phyloP scores from a whole-genome alignment of 2,888 invertebrate species.

The Rhingia rostrata region DNA sequence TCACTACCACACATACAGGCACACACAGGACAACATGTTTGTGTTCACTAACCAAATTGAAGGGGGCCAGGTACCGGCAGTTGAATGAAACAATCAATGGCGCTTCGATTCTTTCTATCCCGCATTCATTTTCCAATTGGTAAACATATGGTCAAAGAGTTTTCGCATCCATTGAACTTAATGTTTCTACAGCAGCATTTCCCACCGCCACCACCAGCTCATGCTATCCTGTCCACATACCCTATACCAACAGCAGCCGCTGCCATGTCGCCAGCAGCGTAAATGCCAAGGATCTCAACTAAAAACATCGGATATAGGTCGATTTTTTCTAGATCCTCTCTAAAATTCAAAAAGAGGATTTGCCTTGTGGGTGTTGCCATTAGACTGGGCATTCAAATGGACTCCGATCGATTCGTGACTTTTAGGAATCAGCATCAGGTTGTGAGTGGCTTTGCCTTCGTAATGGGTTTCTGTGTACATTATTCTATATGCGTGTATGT shows the following conservation, averaged over 20 bases:
- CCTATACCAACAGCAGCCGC: too few species aligned
- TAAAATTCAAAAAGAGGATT: slow-evolving; percentile 30
- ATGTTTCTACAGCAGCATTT: slow-evolving; percentile 16
- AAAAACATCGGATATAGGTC: slow-evolving; percentile 36
- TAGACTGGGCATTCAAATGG: slow-evolving; percentile 19
- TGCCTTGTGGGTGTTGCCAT: slow-evolving; percentile 16
- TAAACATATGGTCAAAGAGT: slow-evolving; percentile 37
- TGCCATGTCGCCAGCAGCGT: neutral
- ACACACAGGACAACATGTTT: neutral
- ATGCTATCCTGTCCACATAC: neutral
- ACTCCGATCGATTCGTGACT: slow-evolving; percentile 46
- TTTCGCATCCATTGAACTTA: slow-evolving; percentile 11
- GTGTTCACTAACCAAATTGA: slow-evolving; percentile 8
- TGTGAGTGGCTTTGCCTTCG: slow-evolving; percentile 26
- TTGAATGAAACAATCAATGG: slow-evolving; percentile 34
- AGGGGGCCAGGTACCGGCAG: neutral
- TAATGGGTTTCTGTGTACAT: slow-evolving; percentile 1
- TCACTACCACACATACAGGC: neutral
- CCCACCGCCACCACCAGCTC: neutral
- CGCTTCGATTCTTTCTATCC: neutral
- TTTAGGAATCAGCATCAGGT: slow-evolving; percentile 43
- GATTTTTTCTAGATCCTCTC: slow-evolving; percentile 40
- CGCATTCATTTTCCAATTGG: slow-evolving; percentile 25
- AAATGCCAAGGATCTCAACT: slow-evolving; percentile 20
- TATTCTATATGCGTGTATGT: neutral